phyloP scores from a whole-genome alignment of 2,113 vertebrate genomes.

The Pycnonotus jocosus region DNA sequence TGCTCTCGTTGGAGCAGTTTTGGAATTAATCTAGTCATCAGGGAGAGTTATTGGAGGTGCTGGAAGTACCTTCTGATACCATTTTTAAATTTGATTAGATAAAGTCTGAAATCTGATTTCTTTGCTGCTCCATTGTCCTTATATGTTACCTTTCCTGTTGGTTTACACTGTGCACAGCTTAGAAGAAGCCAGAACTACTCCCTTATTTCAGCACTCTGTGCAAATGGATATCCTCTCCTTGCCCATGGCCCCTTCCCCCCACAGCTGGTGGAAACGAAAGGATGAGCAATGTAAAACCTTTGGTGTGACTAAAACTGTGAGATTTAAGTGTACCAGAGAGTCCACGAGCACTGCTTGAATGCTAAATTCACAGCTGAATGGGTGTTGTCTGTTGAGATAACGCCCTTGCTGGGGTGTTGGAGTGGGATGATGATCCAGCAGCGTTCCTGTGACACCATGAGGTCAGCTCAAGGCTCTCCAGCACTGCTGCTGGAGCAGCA shows the following conservation, averaged over 20 bases:
- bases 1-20: background rate
- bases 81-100: background rate
- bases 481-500: background rate
- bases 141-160: background rate
- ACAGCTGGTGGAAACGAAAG: background rate
- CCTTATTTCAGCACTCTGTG: background rate
- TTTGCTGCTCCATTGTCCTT: background rate
- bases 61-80: background rate
- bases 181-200: background rate
- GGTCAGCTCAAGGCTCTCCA: background rate
- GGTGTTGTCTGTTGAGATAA: background rate
- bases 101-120: background rate
- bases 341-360: background rate
- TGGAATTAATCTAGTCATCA: background rate
- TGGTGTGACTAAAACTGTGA: background rate
- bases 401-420: background rate
- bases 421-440: background rate
- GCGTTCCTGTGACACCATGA: fast-evolving
- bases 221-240: background rate
- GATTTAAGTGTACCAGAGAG: background rate
- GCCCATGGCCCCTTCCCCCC: background rate
- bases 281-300: background rate
- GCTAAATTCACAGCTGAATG: background rate
- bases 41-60: background rate
- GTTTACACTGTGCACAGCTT: background rate